A percentile compares a stretch with the other conserved stretches of the same genome.
Conservation (phyloP, 2,888 invertebrate species). For the Villa cingulata region DNA sequence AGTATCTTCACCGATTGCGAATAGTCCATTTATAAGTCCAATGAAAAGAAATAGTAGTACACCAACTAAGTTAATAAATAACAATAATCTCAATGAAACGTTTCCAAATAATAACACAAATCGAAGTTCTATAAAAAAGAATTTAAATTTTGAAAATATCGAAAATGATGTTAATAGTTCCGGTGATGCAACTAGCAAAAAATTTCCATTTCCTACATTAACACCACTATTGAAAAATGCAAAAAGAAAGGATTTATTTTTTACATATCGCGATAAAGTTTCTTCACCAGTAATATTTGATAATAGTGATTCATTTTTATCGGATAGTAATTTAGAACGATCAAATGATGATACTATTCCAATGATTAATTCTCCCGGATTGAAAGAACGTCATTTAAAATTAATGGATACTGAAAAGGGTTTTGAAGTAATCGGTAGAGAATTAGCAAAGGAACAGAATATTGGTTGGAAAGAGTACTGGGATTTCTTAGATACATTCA, state of each 20-base stretch:
- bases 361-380: conserved; percentile 21
- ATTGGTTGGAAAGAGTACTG: conserved; percentile 86
- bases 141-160: not conserved
- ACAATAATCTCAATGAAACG: not conserved
- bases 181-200: not conserved
- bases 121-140: not conserved
- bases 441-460: conserved; percentile 50
- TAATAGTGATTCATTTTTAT: conserved; percentile 11
- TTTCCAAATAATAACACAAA: not conserved
- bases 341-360: conserved; percentile 9
- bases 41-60: conserved; percentile 14
- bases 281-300: conserved; percentile 16
- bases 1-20: conserved; percentile 17
- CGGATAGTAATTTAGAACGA: conserved; percentile 4
- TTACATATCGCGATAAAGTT: conserved; percentile 22
- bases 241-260: conserved; percentile 22
- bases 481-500: conserved; percentile 73
- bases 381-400: conserved; percentile 36
- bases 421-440: conserved; percentile 71
- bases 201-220: not conserved
- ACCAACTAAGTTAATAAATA: conserved; percentile 14
- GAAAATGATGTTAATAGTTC: too few relatives aligned
- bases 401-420: conserved; percentile 73
- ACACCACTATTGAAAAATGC: conserved; percentile 12
- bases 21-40: conserved; percentile 18